Percentiles rank a stretch among this genome's conserved stretches.
Evolutionary conservation across 1,140 invertebrate species (phyloP).

Genomic region (Sitobion miscanthi): DNA sequence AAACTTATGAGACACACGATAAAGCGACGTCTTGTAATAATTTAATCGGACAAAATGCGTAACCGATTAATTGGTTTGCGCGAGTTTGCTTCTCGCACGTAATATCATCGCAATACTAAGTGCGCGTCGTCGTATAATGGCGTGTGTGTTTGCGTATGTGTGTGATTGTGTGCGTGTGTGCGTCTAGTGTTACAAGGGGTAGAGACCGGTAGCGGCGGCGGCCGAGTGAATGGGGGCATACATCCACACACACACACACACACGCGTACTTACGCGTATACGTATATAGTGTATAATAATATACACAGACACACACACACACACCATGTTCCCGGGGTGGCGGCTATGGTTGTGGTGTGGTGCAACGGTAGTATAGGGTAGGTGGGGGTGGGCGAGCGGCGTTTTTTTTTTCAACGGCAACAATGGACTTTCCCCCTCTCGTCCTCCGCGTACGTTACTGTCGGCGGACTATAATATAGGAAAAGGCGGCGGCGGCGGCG

Average conservation of each 20-base stretch:
- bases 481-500: conserved; percentile 25
- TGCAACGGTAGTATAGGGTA: not conserved
- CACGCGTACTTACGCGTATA: not conserved
- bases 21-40: not conserved
- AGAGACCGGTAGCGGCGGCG: conserved; percentile 49
- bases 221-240: conserved; percentile 38
- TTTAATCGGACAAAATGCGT: not conserved
- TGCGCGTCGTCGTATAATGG: not conserved
- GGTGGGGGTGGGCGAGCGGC: not conserved
- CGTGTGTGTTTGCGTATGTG: not conserved
- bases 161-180: not conserved
- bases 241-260: not conserved
- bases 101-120: not conserved
- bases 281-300: not conserved
- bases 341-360: not conserved
- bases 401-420: conserved; percentile 44
- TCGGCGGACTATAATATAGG: conserved; percentile 10
- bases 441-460: not conserved
- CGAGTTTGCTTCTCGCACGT: not conserved
- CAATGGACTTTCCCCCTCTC: conserved; percentile 25
- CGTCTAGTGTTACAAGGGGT: conserved; percentile 56
- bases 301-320: not conserved
- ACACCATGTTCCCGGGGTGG: not conserved
- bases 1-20: too few relatives aligned
- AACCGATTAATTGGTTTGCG: not conserved